These are phyloP conservation scores for Beaufortia kweichowensis DNA, from an alignment of 2,113 vertebrate genomes.

Conservation along the genomic window DNA sequence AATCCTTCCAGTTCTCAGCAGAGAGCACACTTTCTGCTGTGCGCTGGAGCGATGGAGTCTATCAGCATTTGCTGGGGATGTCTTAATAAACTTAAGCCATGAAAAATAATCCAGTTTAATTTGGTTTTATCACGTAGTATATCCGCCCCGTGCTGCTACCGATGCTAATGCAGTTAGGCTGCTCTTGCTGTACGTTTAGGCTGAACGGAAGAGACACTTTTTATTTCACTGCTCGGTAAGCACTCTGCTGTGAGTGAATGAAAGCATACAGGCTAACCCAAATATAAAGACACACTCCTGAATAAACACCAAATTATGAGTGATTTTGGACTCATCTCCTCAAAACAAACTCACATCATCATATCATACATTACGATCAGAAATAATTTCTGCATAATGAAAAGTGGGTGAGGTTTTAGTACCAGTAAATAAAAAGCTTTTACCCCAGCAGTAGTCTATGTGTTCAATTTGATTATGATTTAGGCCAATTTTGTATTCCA, in stretches of 20 bases:
- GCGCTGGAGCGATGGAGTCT: conserved; percentile 33
- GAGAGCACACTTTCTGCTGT: conserved; percentile 21
- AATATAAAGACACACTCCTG: not conserved
- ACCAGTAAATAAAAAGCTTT: conserved; percentile 19
- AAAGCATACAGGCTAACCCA: not conserved
- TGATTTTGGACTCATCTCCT: not conserved
- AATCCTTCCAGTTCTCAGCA: not conserved
- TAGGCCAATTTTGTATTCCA: conserved; percentile 27
- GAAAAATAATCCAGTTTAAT: conserved; percentile 38
- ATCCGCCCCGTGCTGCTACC: conserved; percentile 19
- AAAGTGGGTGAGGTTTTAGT: conserved; percentile 20
- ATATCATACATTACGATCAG: not conserved
- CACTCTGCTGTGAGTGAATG: conserved; percentile 3
- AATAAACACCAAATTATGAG: not conserved
- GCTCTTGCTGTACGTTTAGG: conserved; percentile 1
- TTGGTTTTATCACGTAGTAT: conserved; percentile 31
- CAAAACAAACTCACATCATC: not conserved
- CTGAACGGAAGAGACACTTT: conserved; percentile 12
- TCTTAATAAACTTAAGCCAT: conserved; percentile 49
- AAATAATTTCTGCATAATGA: not conserved
- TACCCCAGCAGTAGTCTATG: conserved; percentile 23
- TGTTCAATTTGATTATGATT: conserved; percentile 45
- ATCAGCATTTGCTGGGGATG: conserved; percentile 38
- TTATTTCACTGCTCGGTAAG: conserved; percentile 8
- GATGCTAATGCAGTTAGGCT: conserved; percentile 41